These are phyloP conservation scores for Calidris pugnax DNA, from an alignment of 2,113 vertebrate genomes.

Conservation along the genomic window DNA sequence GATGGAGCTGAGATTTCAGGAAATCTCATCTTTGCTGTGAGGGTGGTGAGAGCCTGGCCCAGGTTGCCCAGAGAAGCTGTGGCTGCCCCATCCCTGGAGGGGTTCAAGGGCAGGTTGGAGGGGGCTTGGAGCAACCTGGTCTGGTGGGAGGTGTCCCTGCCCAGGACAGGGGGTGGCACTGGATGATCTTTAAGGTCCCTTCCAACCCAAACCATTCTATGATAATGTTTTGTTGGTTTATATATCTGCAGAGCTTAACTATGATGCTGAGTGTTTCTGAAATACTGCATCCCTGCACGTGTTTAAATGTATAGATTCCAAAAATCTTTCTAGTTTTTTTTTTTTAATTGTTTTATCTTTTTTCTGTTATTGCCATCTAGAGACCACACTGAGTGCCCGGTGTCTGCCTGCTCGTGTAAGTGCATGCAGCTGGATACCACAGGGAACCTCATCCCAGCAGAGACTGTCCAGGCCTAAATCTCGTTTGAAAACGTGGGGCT, in stretches of 20 bases:
- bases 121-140: too few species aligned
- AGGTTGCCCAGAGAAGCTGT: too few species aligned
- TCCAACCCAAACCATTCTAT: too few species aligned
- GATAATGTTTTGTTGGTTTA: neutral
- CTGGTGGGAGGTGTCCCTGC: too few species aligned
- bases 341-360: neutral
- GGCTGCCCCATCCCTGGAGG: too few species aligned
- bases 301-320: neutral
- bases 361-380: slow-evolving; percentile 60
- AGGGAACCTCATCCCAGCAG: slow-evolving; percentile 93
- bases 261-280: neutral
- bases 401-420: slow-evolving; percentile 95
- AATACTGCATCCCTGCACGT: neutral
- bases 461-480: slow-evolving; percentile 83
- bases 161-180: too few species aligned
- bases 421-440: slow-evolving; percentile 99
- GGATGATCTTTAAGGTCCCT: too few species aligned
- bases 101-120: too few species aligned
- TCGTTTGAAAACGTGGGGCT: neutral
- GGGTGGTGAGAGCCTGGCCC: too few species aligned
- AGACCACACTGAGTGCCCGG: slow-evolving; percentile 95
- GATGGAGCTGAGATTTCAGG: too few species aligned
- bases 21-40: too few species aligned
- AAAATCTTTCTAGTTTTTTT: neutral
- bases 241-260: neutral